phyloP scores from a whole-genome alignment of 2,888 invertebrate species.

The Limnephilus rhombicus region DNA sequence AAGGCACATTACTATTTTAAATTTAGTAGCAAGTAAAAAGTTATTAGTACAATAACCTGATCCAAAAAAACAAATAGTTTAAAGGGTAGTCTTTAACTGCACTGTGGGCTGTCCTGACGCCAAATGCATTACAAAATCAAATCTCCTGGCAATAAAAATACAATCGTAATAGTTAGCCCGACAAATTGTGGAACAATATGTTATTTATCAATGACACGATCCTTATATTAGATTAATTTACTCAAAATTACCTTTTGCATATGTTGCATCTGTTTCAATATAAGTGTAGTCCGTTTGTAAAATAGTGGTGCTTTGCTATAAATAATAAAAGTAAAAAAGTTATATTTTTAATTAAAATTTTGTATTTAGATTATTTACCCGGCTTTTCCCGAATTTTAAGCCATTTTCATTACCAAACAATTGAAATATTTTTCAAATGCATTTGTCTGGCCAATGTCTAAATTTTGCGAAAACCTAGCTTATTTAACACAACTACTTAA shows the following conservation, averaged over 20 bases:
- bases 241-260: slow-evolving; percentile 59
- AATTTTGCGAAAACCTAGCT: no score
- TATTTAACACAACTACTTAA: no score
- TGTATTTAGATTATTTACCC: no score
- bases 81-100: background rate
- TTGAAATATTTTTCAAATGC: no score
- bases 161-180: slow-evolving; percentile 41
- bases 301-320: background rate
- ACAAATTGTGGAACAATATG: slow-evolving; percentile 53
- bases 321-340: background rate
- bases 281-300: background rate
- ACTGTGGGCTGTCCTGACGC: background rate
- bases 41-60: background rate
- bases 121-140: slow-evolving; percentile 29
- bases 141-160: slow-evolving; percentile 42
- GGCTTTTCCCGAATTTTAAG: no score
- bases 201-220: slow-evolving; percentile 62
- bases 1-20: no score
- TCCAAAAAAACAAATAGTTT: background rate
- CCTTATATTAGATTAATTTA: slow-evolving; percentile 63
- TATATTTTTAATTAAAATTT: no score
- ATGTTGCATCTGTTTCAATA: slow-evolving; percentile 45
- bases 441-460: no score
- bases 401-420: no score
- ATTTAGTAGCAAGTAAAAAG: background rate